Conservation (phyloP, 2,888 invertebrate species). For the Masnerella sp. region DNA sequence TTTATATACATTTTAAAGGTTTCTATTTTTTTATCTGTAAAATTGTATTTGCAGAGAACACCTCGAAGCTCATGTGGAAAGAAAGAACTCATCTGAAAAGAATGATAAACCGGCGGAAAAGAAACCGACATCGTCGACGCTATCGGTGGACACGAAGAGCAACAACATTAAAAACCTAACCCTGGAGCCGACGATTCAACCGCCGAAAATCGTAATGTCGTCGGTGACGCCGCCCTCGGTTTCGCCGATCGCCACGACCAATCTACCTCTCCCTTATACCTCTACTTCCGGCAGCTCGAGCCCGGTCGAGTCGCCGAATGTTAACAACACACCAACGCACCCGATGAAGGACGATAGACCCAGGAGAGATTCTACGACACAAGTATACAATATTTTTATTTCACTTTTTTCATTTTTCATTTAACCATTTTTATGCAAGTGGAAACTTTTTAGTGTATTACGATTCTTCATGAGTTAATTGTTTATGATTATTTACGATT, state of each 20-base stretch:
- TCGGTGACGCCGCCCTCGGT: constrained; percentile 90
- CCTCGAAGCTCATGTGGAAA: constrained; percentile 68
- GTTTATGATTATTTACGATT: too few species aligned
- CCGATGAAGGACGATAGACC: constrained; percentile 76
- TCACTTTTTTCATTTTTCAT: too few species aligned
- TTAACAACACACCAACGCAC: constrained; percentile 79
- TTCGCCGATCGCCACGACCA: constrained; percentile 82
- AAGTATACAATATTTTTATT: too few species aligned
- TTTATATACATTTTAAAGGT: too few species aligned
- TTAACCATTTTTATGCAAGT: too few species aligned
- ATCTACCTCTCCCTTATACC: constrained; percentile 77
- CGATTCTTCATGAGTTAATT: too few species aligned
- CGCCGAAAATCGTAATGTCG: constrained; percentile 89
- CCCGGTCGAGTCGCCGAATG: constrained; percentile 74
- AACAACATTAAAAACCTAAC: constrained; percentile 67
- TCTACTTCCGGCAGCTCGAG: constrained; percentile 78
- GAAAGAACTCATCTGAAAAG: constrained; percentile 63
- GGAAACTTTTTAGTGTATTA: too few species aligned
- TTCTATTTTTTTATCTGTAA: too few species aligned
- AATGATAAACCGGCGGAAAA: constrained; percentile 66
- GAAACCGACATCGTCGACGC: constrained; percentile 56
- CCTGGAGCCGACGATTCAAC: constrained; percentile 72
- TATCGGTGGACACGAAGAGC: constrained; percentile 78
- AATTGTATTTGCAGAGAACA: constrained; percentile 71
- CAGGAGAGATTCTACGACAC: constrained; percentile 90